A percentile compares a stretch with the other conserved stretches of the same genome.
These are phyloP conservation scores for Notolepis coatsorum DNA, from an alignment of 2,797 vertebrate species.

Conservation along the genomic window DNA sequence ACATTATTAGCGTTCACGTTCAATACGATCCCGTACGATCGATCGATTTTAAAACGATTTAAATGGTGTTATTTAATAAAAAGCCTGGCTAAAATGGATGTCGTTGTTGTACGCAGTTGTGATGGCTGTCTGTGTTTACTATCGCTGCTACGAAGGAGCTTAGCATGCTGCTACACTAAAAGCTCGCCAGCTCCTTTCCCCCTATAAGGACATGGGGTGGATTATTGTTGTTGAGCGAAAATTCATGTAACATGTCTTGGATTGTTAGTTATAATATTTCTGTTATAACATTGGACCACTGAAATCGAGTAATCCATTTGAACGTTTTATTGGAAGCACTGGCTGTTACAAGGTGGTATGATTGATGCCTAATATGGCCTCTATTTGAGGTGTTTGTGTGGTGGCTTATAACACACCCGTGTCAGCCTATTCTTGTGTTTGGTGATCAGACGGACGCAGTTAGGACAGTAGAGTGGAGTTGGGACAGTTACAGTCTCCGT, in stretches of 20 bases:
- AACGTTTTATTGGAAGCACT: not conserved
- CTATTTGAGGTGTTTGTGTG: not conserved
- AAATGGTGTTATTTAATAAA: conserved; percentile 45
- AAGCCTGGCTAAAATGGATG: conserved; percentile 61
- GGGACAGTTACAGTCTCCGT: conserved; percentile 21
- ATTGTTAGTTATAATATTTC: too few species aligned
- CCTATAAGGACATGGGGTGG: conserved; percentile 53
- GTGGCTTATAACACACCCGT: not conserved
- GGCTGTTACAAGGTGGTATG: too few species aligned
- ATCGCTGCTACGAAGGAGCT: conserved; percentile 48
- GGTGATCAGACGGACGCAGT: not conserved
- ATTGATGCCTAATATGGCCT: too few species aligned
- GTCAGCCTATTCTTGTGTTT: not conserved
- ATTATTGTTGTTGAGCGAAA: conserved; percentile 33
- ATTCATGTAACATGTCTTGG: not conserved
- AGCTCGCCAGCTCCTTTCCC: conserved; percentile 49
- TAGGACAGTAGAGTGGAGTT: too few species aligned
- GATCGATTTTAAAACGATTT: conserved; percentile 15
- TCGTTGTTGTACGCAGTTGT: conserved; percentile 60
- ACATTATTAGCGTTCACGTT: too few species aligned
- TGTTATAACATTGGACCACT: too few species aligned
- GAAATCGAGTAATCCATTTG: too few species aligned
- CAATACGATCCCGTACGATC: too few species aligned
- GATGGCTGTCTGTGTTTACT: conserved; percentile 74
- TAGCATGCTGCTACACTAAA: conserved; percentile 33